These are phyloP conservation scores for Salvator merianae DNA, from an alignment of 2,113 vertebrate species.

Conservation along the genomic window DNA sequence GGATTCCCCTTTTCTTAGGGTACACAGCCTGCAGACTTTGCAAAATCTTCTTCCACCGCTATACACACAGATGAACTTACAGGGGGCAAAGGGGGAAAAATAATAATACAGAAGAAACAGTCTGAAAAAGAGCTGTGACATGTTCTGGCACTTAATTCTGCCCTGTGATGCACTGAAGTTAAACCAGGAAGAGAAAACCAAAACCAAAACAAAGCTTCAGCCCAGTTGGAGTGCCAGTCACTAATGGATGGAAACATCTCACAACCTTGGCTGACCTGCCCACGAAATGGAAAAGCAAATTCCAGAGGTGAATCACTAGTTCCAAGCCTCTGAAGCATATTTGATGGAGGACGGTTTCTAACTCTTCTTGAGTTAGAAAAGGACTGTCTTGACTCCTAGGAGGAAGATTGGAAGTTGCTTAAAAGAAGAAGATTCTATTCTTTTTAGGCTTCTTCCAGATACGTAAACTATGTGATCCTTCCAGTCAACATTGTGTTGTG, in stretches of 20 bases:
- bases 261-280: neutral
- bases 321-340: neutral
- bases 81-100: neutral
- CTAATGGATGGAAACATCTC: neutral
- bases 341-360: neutral
- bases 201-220: too few species aligned
- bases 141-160: conserved; percentile 37
- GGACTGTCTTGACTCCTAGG: neutral
- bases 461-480: too few species aligned
- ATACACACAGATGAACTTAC: too few species aligned
- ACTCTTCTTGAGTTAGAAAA: neutral
- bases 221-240: fast-evolving
- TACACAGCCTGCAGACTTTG: neutral
- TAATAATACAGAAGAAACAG: too few species aligned
- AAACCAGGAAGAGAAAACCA: conserved; percentile 1
- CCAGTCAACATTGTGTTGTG: too few species aligned
- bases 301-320: neutral
- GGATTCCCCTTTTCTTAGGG: neutral
- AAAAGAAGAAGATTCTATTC: neutral
- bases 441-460: neutral
- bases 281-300: fast-evolving
- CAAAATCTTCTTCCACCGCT: too few species aligned
- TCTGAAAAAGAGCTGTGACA: neutral
- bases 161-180: conserved; percentile 36
- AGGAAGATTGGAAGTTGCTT: neutral